A percentile compares a stretch with the other conserved stretches of the same genome.
Conservation (phyloP, 2,797 vertebrate species). For the Buphagus erythrorhynchus region DNA sequence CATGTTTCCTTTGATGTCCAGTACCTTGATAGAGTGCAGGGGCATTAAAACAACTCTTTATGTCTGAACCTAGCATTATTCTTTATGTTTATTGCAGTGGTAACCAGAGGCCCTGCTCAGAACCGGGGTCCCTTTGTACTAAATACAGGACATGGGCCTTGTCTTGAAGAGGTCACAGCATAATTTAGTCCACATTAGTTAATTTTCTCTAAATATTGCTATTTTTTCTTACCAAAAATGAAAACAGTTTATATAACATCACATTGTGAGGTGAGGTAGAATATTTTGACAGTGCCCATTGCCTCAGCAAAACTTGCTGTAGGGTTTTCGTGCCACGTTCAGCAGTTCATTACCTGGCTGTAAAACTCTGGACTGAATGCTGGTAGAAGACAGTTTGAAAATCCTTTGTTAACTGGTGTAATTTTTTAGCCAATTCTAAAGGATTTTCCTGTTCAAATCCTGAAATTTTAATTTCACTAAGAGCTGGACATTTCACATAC, state of each 20-base stretch:
- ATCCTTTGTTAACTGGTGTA: neutral
- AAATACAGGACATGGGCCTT: neutral
- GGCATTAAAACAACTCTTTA: neutral
- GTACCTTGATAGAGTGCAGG: neutral
- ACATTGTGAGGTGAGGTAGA: neutral
- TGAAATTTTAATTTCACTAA: neutral
- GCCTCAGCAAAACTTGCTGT: slow-evolving; percentile 10
- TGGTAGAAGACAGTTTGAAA: neutral
- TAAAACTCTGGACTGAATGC: neutral
- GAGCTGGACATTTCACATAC: neutral
- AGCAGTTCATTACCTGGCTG: neutral
- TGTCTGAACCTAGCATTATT: neutral
- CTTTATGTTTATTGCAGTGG: neutral
- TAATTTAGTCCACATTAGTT: neutral
- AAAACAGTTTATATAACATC: neutral
- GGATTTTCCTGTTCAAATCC: neutral
- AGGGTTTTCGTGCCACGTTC: neutral
- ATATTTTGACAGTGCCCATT: slow-evolving; percentile 28
- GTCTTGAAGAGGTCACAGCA: neutral
- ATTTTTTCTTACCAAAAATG: slow-evolving; percentile 6
- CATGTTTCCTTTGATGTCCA: neutral
- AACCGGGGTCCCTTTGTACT: neutral
- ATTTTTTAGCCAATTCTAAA: neutral
- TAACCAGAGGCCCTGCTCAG: neutral
- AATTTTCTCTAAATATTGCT: neutral